Evolutionary conservation across 2,888 invertebrate genomes (phyloP), one percentile per base, ranked within the genome.

Genomic region (Sepiola atlantica): DNA sequence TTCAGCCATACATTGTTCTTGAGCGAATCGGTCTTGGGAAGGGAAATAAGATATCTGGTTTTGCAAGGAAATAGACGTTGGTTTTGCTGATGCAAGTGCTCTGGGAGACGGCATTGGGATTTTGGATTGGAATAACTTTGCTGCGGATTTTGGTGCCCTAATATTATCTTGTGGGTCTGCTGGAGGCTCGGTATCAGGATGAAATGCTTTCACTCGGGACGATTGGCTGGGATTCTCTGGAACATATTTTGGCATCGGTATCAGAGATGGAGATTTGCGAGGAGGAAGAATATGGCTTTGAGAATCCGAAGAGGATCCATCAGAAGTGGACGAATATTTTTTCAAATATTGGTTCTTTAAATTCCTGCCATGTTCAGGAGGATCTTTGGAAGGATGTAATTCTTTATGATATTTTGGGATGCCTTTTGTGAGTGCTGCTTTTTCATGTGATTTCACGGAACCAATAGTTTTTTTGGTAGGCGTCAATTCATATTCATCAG

Each of bases 251-350:
- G n/a, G 77, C 32, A 32, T 32, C 4, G 77, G 77, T n/a, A 77
- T 77, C 77, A n/a, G 77, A n/a, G 77, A 77, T 77, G 77, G 77
- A n/a, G 77, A 77, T 77, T n/a, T 77, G 16, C 77, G 77, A 77
- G 77, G 77, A 77, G 77, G 32, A 77, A 32, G 77, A 77, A n/a
- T n/a, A 16, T 77, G n/a, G 16, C n/a, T 14, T 77, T 77, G 77
- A 77, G 77, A 32, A 1, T 77, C n/a, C n/a, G 77, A 3, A n/a
- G 77, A 24, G 4, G 61, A 28, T 8, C 24, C 28, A 21, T 61
- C 61, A 77, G 28, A 77, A 77, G 14, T 77, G n/a, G 77, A 16
- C 14, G 77, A n/a, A 77, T n/a, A 77, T 77, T 77, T 77, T 32
- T 14, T 18, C 1, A 32, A 77, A 77, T 77, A 77, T n/a, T n/a